These are phyloP conservation scores for Coreius guichenoti DNA, from an alignment of 2,797 vertebrate genomes.

Conservation along the genomic window DNA sequence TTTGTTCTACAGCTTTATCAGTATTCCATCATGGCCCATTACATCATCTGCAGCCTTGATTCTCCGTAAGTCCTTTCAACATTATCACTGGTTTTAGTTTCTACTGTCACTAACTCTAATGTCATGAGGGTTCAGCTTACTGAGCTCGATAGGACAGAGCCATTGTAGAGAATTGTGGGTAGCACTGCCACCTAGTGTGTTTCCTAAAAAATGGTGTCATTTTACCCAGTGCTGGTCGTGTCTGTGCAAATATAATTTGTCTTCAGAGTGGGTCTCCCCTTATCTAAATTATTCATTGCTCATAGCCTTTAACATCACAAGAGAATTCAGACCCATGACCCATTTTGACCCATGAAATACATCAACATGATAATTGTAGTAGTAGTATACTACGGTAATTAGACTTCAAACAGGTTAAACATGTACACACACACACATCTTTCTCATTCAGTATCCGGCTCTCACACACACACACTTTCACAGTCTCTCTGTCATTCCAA, in stretches of 20 bases:
- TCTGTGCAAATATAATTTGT: slow-evolving; percentile 8
- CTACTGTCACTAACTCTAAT: slow-evolving; percentile 1
- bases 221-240: background rate
- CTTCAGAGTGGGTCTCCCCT: background rate
- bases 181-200: slow-evolving; percentile 47
- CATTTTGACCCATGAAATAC: slow-evolving; percentile 1
- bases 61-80: slow-evolving; percentile 85
- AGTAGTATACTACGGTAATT: background rate
- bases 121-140: background rate
- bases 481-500: background rate
- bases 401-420: slow-evolving; percentile 5
- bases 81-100: background rate
- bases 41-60: slow-evolving; percentile 93
- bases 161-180: slow-evolving; percentile 6
- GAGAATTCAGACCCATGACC: slow-evolving; percentile 45
- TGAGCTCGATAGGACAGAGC: background rate
- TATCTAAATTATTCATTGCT: background rate
- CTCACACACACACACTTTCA: background rate
- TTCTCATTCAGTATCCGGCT: background rate
- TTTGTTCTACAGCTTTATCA: slow-evolving; percentile 84
- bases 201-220: background rate
- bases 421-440: background rate
- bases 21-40: slow-evolving; percentile 89
- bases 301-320: slow-evolving; percentile 20
- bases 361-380: slow-evolving; percentile 5